Conservation (phyloP, 1,140 invertebrate species). For the Asbolus verrucosus region DNA sequence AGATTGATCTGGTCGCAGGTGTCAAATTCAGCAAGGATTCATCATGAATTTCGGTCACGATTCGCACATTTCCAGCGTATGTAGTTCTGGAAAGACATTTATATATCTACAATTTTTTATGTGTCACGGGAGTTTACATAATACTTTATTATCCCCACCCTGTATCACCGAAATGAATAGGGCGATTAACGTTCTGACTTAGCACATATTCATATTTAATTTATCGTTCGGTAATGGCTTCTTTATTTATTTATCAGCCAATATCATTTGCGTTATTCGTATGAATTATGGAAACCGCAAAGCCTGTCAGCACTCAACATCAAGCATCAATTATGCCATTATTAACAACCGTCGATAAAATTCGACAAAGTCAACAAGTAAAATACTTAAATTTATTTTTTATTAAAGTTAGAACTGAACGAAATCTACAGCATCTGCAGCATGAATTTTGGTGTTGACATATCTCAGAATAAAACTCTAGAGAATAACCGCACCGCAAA, state of each 20-base stretch:
- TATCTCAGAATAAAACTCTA: slow-evolving; percentile 32
- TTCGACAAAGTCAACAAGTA: slow-evolving; percentile 8
- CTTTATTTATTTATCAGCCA: slow-evolving; percentile 39
- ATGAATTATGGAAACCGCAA: slow-evolving; percentile 28
- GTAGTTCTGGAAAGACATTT: slow-evolving; percentile 48
- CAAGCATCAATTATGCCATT: slow-evolving; percentile 31
- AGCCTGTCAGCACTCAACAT: slow-evolving; percentile 34
- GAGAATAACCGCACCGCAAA: slow-evolving; percentile 11
- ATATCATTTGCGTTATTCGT: slow-evolving; percentile 28
- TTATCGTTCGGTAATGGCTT: slow-evolving; percentile 26
- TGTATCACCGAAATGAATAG: not conserved
- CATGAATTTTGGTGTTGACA: slow-evolving; percentile 18
- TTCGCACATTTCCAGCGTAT: slow-evolving; percentile 47
- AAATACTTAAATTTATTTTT: slow-evolving; percentile 13
- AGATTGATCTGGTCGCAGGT: slow-evolving; percentile 49
- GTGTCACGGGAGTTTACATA: slow-evolving; percentile 44
- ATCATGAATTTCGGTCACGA: slow-evolving; percentile 46
- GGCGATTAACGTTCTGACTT: slow-evolving; percentile 26
- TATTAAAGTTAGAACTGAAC: not conserved
- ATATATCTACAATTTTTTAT: slow-evolving; percentile 47
- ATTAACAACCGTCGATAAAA: slow-evolving; percentile 33
- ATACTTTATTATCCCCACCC: slow-evolving; percentile 44
- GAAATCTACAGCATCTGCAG: slow-evolving; percentile 9
- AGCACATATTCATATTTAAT: slow-evolving; percentile 30
- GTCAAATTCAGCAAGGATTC: slow-evolving; percentile 47